Evolutionary conservation across 2,888 invertebrate genomes (phyloP).

Genomic region (Stenoptilia bipunctidactyla): DNA sequence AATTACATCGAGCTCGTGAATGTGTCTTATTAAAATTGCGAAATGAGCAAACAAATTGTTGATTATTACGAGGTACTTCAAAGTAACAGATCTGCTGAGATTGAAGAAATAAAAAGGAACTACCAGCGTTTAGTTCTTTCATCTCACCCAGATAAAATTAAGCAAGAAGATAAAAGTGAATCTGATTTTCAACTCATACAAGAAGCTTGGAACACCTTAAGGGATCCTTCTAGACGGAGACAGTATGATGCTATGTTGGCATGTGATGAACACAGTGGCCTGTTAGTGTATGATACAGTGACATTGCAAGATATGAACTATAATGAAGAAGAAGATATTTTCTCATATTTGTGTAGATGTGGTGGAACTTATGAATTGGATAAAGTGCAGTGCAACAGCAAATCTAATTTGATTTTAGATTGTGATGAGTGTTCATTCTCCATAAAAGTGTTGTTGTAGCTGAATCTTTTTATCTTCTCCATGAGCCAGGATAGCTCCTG

Average conservation of each 20-base stretch:
- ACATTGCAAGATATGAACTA: slow-evolving; percentile 53
- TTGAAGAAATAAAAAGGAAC: slow-evolving; percentile 72
- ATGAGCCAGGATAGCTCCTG: too few relatives aligned
- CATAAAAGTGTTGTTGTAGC: slow-evolving; percentile 52
- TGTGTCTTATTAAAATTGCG: too few relatives aligned
- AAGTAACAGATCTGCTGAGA: slow-evolving; percentile 62
- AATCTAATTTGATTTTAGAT: slow-evolving; percentile 55
- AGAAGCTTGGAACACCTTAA: slow-evolving; percentile 79
- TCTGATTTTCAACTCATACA: slow-evolving; percentile 57
- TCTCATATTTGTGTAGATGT: slow-evolving; percentile 77
- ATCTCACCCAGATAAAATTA: slow-evolving; percentile 74
- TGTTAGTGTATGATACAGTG: slow-evolving; percentile 73
- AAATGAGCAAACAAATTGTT: neutral
- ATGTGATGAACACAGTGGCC: slow-evolving; percentile 69
- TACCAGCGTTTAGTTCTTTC: slow-evolving; percentile 70
- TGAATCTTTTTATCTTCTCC: neutral
- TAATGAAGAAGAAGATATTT: slow-evolving; percentile 32
- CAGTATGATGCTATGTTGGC: slow-evolving; percentile 75
- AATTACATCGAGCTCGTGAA: too few relatives aligned
- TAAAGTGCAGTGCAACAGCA: slow-evolving; percentile 11
- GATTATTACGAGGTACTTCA: slow-evolving; percentile 69
- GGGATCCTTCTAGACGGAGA: slow-evolving; percentile 71
- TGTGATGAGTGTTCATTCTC: slow-evolving; percentile 84
- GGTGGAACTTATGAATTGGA: slow-evolving; percentile 73
- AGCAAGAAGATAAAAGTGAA: slow-evolving; percentile 1